Percentiles rank a stretch among this genome's conserved stretches.
Evolutionary conservation across 2,888 invertebrate genomes (phyloP).

Genomic region (Nymphalis c-album): DNA sequence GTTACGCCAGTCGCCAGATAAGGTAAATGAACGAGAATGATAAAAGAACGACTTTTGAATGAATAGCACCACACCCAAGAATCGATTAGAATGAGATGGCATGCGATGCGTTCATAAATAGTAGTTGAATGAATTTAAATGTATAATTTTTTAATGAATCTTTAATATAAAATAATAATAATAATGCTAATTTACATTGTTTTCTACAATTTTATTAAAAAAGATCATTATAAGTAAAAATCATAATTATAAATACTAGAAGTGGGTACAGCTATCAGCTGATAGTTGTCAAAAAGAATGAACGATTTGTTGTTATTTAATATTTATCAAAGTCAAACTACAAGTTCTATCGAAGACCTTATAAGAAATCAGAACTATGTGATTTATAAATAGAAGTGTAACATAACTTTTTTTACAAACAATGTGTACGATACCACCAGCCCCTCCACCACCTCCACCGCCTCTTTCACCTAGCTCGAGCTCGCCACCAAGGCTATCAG

Average conservation of each 20-base stretch:
- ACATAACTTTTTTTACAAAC: conserved; percentile 35
- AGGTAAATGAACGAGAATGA: conserved; percentile 12
- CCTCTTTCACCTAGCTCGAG: conserved; percentile 38
- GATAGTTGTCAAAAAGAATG: conserved; percentile 19
- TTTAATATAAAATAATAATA: too few relatives aligned
- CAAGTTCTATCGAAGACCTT: not conserved
- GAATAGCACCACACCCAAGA: not conserved
- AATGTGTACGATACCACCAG: conserved; percentile 67
- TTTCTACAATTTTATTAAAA: too few relatives aligned
- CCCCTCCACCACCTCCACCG: conserved; percentile 49
- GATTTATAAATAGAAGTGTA: conserved; percentile 24
- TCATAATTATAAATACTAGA: too few relatives aligned
- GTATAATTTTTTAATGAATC: too few relatives aligned
- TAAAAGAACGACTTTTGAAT: not conserved
- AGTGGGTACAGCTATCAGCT: conserved; percentile 9
- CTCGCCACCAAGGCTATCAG: conserved; percentile 26
- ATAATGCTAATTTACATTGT: too few relatives aligned
- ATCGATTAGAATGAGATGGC: too few relatives aligned
- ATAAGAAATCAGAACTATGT: conserved; percentile 10
- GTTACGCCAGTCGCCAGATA: conserved; percentile 9
- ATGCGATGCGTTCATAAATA: not conserved
- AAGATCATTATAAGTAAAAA: too few relatives aligned
- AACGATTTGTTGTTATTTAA: conserved; percentile 20
- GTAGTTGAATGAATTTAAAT: conserved; percentile 10
- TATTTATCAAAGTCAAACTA: not conserved